phyloP scores from a whole-genome alignment of 2,888 invertebrate genomes.

The Drosophila algonquin region DNA sequence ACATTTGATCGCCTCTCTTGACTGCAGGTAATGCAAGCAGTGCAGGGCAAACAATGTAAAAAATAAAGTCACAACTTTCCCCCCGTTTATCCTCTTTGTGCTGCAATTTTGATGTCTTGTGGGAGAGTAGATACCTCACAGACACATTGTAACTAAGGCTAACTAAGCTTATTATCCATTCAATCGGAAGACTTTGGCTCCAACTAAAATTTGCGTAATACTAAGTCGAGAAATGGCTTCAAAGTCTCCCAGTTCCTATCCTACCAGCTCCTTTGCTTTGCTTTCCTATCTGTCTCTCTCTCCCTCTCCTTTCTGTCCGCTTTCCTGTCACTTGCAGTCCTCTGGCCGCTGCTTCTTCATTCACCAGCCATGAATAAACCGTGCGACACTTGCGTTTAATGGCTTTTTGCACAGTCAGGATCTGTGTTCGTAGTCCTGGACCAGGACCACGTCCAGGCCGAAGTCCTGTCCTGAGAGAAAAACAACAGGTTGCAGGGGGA shows the following conservation, averaged over 20 bases:
- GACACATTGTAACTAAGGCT: background rate
- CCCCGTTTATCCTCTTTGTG: no score
- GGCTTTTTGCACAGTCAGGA: conserved; percentile 68
- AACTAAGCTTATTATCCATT: background rate
- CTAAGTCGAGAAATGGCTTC: conserved; percentile 8
- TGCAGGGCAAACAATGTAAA: no score
- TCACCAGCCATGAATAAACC: conserved; percentile 70
- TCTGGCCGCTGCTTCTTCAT: conserved; percentile 63
- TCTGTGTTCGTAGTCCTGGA: conserved; percentile 17
- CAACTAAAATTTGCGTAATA: background rate
- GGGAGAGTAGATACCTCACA: no score
- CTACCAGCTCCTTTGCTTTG: conserved; percentile 5
- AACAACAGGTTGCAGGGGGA: conserved; percentile 63
- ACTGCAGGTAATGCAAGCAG: no score
- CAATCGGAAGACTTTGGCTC: background rate
- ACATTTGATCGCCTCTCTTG: no score
- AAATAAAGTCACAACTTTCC: no score
- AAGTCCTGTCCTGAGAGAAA: conserved; percentile 3
- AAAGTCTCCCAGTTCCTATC: background rate
- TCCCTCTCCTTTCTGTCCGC: conserved; percentile 3
- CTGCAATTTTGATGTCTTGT: no score
- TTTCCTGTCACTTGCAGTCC: conserved; percentile 34
- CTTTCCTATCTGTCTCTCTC: background rate
- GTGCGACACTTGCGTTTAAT: conserved; percentile 76
- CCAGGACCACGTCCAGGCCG: background rate